Evolutionary conservation across 2,113 vertebrate genomes (phyloP).

Genomic region (Carlito syrichta): DNA sequence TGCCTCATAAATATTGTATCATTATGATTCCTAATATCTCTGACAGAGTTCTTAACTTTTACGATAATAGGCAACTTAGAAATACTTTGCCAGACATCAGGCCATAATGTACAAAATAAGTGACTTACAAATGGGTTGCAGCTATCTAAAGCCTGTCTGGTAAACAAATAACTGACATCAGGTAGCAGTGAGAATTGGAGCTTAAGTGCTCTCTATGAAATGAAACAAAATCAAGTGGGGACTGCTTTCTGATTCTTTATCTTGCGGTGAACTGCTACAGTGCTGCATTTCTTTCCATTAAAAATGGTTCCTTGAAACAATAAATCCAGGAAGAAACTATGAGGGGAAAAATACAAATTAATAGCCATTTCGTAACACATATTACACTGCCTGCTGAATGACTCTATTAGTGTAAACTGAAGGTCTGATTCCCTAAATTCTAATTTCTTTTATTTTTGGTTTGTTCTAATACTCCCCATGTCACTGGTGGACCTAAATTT

Average conservation of each 20-base stretch:
- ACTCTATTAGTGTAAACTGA: background rate
- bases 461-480: no score
- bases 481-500: no score
- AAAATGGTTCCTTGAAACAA: constrained; percentile 42
- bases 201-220: constrained; percentile 51
- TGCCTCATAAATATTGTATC: constrained; percentile 74
- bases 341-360: background rate
- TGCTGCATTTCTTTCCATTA: constrained; percentile 25
- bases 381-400: background rate
- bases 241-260: constrained; percentile 21
- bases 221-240: background rate
- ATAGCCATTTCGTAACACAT: background rate
- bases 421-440: background rate
- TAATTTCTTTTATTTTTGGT: constrained; percentile 4
- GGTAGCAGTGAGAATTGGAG: background rate
- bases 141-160: constrained; percentile 63
- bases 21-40: constrained; percentile 65
- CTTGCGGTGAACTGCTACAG: background rate
- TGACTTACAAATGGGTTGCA: constrained; percentile 58
- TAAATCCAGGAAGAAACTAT: constrained; percentile 21
- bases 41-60: constrained; percentile 69
- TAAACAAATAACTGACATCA: constrained; percentile 46
- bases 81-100: constrained; percentile 66
- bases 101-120: constrained; percentile 62
- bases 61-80: constrained; percentile 71